A percentile compares a stretch with the other conserved stretches of the same genome.
Evolutionary conservation across 2,113 vertebrate species (phyloP).

Genomic region (Siniperca knerii): DNA sequence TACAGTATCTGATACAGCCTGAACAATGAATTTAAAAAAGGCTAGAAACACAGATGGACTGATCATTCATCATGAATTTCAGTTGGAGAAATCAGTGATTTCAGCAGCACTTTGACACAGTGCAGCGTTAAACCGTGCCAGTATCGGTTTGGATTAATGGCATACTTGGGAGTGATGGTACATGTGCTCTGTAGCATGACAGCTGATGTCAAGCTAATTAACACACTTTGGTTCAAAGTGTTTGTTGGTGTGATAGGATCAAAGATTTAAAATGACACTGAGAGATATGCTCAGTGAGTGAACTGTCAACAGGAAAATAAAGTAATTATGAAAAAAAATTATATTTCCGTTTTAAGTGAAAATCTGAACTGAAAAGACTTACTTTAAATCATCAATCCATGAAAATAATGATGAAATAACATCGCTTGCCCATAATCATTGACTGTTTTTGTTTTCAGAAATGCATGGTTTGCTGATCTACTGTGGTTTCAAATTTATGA

Average conservation of each 20-base stretch:
- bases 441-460: constrained; percentile 11
- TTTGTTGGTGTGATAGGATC: neutral
- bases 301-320: constrained; percentile 21
- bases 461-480: constrained; percentile 2
- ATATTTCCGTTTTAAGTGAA: neutral
- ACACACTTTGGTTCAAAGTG: neutral
- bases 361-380: neutral
- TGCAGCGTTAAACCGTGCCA: neutral
- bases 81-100: neutral
- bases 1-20: neutral
- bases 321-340: neutral
- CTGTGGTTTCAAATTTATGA: neutral
- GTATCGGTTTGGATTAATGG: constrained; percentile 7
- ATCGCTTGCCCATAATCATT: neutral
- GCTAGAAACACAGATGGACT: neutral
- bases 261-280: neutral
- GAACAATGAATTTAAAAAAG: neutral
- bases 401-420: neutral
- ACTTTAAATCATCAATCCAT: neutral
- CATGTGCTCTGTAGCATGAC: neutral
- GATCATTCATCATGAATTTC: neutral
- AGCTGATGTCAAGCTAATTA: constrained; percentile 30
- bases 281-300: neutral
- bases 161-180: neutral
- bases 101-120: constrained; percentile 5